Conservation (phyloP, 2,888 invertebrate species). For the Autographa gamma region DNA sequence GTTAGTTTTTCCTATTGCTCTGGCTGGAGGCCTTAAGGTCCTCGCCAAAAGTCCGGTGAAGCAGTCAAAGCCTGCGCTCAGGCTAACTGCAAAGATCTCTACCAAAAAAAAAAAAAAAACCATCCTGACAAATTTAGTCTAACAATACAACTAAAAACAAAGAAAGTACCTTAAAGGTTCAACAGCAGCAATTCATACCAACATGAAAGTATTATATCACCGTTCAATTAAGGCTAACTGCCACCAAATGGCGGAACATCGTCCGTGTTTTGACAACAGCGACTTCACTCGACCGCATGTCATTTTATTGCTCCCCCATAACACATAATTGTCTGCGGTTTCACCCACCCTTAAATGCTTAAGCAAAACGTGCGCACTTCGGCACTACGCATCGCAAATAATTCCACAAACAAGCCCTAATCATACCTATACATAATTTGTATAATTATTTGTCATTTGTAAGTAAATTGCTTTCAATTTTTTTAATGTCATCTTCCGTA, state of each 20-base stretch:
- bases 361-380: constrained; percentile 70
- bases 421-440: constrained; percentile 67
- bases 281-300: constrained; percentile 70
- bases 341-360: constrained; percentile 75
- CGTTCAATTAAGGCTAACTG: constrained; percentile 51
- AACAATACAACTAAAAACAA: not conserved
- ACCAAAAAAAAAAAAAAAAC: no score
- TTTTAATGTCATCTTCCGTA: constrained; percentile 72
- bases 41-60: no score
- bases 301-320: constrained; percentile 72
- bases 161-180: not conserved
- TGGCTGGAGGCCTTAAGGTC: no score
- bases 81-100: no score
- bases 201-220: constrained; percentile 19
- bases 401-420: constrained; percentile 71
- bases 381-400: constrained; percentile 70
- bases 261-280: constrained; percentile 66
- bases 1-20: no score
- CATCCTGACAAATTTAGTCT: not conserved
- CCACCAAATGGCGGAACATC: constrained; percentile 62
- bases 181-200: not conserved
- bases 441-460: constrained; percentile 74
- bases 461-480: constrained; percentile 68
- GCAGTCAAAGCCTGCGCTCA: no score
- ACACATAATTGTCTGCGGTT: constrained; percentile 79